Evolutionary conservation across 2,888 invertebrate species (phyloP), one percentile per base, ranked within the genome.

Genomic region (Caenorhabditis zanzibari): DNA sequence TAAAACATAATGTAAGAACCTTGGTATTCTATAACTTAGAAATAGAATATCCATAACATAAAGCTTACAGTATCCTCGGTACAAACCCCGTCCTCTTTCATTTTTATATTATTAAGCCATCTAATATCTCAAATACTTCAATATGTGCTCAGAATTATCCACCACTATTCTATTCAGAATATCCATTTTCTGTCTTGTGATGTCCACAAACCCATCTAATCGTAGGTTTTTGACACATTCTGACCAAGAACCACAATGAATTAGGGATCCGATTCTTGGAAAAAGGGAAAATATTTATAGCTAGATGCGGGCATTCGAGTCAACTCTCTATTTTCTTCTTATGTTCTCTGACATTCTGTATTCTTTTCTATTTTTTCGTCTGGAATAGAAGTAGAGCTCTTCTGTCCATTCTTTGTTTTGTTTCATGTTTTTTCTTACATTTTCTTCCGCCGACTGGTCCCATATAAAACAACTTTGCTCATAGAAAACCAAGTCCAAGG

Each of bases 281-380:
- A 63, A 47, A 14, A 26, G 47, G 63, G 38, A 63, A 63, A 44
- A 63, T 47, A 61, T 61, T 61, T 61, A 61, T 61, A 41, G 61
- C 16, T 35, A 22, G 12, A 38, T 22, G 38, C 28, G 63, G 28
- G 44, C 16, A 26, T 22, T 16, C 16, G 63, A 63, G 44, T 63
- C 61, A 63, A 63, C 44, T 41, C 24, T 24, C 24, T 63, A 47
- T 47, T 47, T 19, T 47, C 19, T 63, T 63, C 44, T 47, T 47
- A 7, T 47, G 6, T 63, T 63, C 44, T 63, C n/a, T 26, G 44
- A 63, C 44, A 61, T 61, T 61, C 59, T 38, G 32, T 59, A 22
- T 59, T 61, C 14, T 63, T 28, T 28, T 4, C 14, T 54, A n/a
- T n/a, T n/a, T 26, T 54, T 54, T 54, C 14, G 24, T 63, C 63